Evolutionary conservation across 2,113 vertebrate genomes (phyloP), one percentile per base, ranked within the genome.

Genomic region (Leptobrachium leishanense): DNA sequence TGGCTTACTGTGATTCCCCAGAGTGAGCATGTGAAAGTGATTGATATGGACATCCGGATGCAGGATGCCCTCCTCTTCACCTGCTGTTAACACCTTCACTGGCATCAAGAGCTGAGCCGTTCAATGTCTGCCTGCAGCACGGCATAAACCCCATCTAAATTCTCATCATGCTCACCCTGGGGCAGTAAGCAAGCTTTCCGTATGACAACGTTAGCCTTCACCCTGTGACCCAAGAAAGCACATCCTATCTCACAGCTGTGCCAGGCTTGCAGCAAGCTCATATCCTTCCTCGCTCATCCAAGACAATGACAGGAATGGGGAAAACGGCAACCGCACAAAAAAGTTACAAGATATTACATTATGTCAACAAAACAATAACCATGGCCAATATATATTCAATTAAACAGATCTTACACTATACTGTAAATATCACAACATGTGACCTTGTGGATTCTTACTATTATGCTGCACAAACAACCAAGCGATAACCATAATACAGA

Each of bases 21-120:
- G 72, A 74, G 71, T 46, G 63, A 74, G 68, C 50, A 31, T 12
- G 10, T 74, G 65, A 50, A 81, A 62, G 78, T 74, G 72, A 81
- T 68, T 74, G 72, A 81, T 81, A 68, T 54, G 53, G 71, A 74
- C 78, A 81, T 54, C n/a, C 15, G 11, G 66, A 62, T 74, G 54
- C 53, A 9, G 20, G 2, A 15, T 81, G 78, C 72, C 78, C 78
- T 74, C 50, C 72, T 74, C 44, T 74, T 81, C 78, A 81, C 71
- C 78, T 81, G 65, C 72, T 46, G 54, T 74, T 81, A 81, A 81
- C 78, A 81, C 64, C 64, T 59, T 43, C 15, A 6, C 43, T 74
- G 71, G 64, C 46, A 81, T 68, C 11, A 74, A 50, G n/a, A 62
- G 71, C 20, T 54, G 72, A 68, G 64, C 50, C n/a, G n/a, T 68